phyloP scores from a whole-genome alignment of 2,113 vertebrate species.

The Pygoscelis antarcticus region DNA sequence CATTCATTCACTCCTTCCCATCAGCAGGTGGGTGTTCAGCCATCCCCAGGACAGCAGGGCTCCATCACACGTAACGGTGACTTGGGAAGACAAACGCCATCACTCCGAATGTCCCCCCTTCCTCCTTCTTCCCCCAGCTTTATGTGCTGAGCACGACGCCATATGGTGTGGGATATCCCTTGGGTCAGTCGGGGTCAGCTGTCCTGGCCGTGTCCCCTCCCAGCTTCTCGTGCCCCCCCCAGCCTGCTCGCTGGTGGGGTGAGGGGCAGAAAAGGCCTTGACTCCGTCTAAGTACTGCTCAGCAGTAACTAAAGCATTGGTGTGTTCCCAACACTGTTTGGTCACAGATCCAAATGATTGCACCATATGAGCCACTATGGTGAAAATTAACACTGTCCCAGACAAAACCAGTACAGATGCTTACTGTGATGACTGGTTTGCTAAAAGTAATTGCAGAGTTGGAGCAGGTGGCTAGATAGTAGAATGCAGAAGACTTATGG shows the following conservation, averaged over 20 bases:
- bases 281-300: neutral
- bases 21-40: neutral
- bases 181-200: neutral
- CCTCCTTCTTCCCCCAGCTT: neutral
- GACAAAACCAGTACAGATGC: neutral
- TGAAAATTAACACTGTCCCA: neutral
- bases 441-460: neutral
- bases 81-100: neutral
- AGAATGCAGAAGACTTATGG: neutral
- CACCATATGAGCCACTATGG: neutral
- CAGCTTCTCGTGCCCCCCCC: neutral
- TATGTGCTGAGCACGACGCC: neutral
- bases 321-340: neutral
- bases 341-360: neutral
- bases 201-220: neutral
- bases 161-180: neutral
- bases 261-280: neutral
- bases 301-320: neutral
- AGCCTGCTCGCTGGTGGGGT: fast-evolving
- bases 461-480: neutral
- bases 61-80: neutral
- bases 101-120: neutral
- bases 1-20: neutral
- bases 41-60: neutral
- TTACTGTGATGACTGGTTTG: neutral